phyloP scores from a whole-genome alignment of 2,888 invertebrate species.

The Ephialtes manifestator region DNA sequence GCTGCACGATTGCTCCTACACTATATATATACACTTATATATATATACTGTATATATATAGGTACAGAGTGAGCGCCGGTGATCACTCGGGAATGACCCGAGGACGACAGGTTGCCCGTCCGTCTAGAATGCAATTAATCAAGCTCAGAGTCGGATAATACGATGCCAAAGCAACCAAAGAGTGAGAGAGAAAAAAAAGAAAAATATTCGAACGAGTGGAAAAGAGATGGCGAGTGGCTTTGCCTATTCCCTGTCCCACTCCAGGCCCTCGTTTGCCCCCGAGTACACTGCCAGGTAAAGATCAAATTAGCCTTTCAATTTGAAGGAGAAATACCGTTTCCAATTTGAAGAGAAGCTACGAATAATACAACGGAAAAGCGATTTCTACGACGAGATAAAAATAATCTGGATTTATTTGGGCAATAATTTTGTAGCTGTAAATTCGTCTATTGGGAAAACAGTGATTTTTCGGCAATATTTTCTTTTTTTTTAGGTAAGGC shows the following conservation, averaged over 20 bases:
- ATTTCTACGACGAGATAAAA: constrained; percentile 36
- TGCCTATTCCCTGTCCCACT: constrained; percentile 30
- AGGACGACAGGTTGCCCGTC: constrained; percentile 74
- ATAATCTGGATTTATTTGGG: constrained; percentile 55
- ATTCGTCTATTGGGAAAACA: background rate
- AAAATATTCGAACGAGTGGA: constrained; percentile 39
- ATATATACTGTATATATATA: too few relatives aligned
- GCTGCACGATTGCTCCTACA: constrained; percentile 26
- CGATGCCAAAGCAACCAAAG: constrained; percentile 55
- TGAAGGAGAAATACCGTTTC: constrained; percentile 35
- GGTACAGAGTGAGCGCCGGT: constrained; percentile 44
- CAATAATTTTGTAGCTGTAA: constrained; percentile 32
- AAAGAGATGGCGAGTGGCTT: constrained; percentile 55
- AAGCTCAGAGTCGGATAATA: constrained; percentile 79
- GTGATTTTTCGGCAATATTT: background rate
- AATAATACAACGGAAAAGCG: background rate
- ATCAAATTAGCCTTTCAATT: constrained; percentile 48
- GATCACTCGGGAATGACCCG: constrained; percentile 68
- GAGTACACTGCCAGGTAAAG: constrained; percentile 34
- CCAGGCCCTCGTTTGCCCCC: constrained; percentile 30
- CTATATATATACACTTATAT: too few relatives aligned
- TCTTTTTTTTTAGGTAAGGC: background rate
- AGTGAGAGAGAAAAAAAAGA: constrained; percentile 49
- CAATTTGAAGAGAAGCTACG: too few relatives aligned
- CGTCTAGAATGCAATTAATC: constrained; percentile 81